Conservation (phyloP, 2,113 vertebrate species). For the Epinephelus cyanopodus region DNA sequence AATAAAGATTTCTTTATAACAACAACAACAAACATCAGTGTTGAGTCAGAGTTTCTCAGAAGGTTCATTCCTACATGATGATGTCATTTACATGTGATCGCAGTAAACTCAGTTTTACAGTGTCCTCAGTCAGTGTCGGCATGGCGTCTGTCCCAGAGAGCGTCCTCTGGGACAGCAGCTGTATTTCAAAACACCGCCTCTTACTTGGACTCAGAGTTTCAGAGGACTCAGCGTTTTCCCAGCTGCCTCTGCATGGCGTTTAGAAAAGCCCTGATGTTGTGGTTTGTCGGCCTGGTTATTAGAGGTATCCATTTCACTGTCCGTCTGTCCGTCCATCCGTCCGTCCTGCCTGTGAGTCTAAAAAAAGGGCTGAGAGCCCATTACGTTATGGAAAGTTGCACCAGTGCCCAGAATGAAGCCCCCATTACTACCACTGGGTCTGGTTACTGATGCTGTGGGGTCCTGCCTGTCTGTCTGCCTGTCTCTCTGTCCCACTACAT, state of each 20-base stretch:
- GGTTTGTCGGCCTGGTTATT: slow-evolving; percentile 48
- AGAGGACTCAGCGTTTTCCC: slow-evolving; percentile 25
- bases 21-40: too few species aligned
- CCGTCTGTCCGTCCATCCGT: slow-evolving; percentile 21
- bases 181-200: neutral
- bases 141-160: too few species aligned
- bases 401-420: slow-evolving; percentile 68
- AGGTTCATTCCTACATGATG: too few species aligned
- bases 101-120: too few species aligned
- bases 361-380: slow-evolving; percentile 61
- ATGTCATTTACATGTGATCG: too few species aligned
- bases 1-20: too few species aligned
- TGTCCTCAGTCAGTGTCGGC: too few species aligned
- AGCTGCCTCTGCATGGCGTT: slow-evolving; percentile 26
- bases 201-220: neutral
- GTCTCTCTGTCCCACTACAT: neutral
- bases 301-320: slow-evolving; percentile 61
- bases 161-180: neutral
- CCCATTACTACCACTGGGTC: slow-evolving; percentile 67
- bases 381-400: slow-evolving; percentile 79
- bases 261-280: slow-evolving; percentile 55
- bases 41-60: too few species aligned
- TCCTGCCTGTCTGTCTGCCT: neutral
- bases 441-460: slow-evolving; percentile 44
- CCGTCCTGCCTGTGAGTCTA: slow-evolving; percentile 39